Evolutionary conservation across 2,888 invertebrate species (phyloP), one percentile per base, ranked within the genome.

Genomic region (Epirrhoe tristata): DNA sequence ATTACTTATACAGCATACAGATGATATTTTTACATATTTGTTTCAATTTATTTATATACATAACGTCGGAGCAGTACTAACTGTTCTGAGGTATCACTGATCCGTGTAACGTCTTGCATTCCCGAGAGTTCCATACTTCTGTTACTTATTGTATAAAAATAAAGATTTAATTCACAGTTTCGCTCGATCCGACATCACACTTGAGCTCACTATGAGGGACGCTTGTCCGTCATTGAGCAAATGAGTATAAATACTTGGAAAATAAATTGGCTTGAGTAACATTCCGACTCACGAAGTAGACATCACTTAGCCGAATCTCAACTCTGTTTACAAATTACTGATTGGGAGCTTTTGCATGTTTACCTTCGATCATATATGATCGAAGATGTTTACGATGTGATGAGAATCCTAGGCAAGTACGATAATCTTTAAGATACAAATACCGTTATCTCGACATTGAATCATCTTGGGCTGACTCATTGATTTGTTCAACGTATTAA

Each of bases 21-120:
- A 84, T 87, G 89, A 90, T 90, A 90, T 88, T 86, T 86, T 83
- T 87, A 90, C 89, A 89, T 83, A 85, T 83, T 85, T 87, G 81
- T 83, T 82, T 85, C 81, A 84, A 88, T 88, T 88, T 92, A 88
- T 88, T 88, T 92, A 93, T 93, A 90, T 93, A 93, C 91, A 92
- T 89, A 88, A 89, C 84, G 88, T 88, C 82, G 82, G 81, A 81
- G 84, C 80, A 78, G 79, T 78, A 74, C 75, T 77, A 76, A 79
- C 75, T 76, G 78, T 81, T 79, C 66, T 14, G 77, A 81, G 77
- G 78, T 81, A 80, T 79, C 84, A 82, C 84, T 79, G 82, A 77
- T 78, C 75, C 72, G 74, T 75, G 73, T 70, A 74, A 72, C 71
- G 64, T 75, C 71, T 74, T 76, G 75, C 77, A 70, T 72, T 73